Evolutionary conservation across 2,113 vertebrate genomes (phyloP).

Genomic region (Catharus minimus): DNA sequence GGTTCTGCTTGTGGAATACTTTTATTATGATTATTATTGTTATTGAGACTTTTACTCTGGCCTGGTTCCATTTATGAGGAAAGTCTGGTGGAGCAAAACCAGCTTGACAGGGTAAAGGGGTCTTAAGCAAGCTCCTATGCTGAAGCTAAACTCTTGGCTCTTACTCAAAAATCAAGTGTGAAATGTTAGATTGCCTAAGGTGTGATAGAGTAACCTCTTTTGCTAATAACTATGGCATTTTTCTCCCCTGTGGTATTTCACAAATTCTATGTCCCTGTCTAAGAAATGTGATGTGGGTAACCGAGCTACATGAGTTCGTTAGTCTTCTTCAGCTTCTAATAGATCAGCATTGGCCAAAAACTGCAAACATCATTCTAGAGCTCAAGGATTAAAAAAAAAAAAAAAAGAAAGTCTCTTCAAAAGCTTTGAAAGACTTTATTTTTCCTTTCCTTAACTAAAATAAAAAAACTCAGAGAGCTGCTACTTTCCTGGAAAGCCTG

Average conservation of each 20-base stretch:
- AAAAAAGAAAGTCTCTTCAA: background rate
- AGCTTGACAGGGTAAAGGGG: background rate
- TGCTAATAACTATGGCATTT: background rate
- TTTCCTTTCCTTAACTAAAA: background rate
- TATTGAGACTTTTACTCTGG: constrained; percentile 6
- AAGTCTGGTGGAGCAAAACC: constrained; percentile 33
- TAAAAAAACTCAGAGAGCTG: background rate
- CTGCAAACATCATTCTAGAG: background rate
- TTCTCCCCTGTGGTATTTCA: background rate
- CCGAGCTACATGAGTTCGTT: fast-evolving
- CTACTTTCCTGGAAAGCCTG: constrained; percentile 30
- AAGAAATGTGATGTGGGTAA: background rate
- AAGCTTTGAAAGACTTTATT: background rate
- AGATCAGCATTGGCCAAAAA: background rate
- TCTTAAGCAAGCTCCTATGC: constrained; percentile 40
- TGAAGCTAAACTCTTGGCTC: constrained; percentile 12
- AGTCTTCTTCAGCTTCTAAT: background rate
- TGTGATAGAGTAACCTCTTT: background rate
- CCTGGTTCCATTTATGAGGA: constrained; percentile 29
- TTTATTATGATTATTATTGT: background rate
- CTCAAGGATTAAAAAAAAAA: background rate
- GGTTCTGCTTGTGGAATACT: background rate
- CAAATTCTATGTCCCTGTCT: background rate
- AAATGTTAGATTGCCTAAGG: constrained; percentile 17
- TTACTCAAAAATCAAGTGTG: background rate